Base-by-base conservation (phyloP, 2,888 invertebrate species). In the Drosophila paramelanica region DNA sequence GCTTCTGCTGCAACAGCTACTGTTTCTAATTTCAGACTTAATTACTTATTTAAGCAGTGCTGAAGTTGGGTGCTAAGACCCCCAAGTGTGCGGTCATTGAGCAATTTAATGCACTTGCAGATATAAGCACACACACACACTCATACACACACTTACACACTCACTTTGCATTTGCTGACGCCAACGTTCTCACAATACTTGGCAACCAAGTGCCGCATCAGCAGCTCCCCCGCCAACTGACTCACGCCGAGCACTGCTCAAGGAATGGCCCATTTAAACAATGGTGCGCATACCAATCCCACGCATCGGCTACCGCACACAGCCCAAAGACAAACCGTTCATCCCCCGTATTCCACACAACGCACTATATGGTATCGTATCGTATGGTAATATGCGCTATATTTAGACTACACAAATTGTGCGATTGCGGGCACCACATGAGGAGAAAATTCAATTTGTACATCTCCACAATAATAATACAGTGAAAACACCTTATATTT, bases 211-310 rank as follows among this genome's bases (percentile, higher is more conserved):
- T 13, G 41, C 23, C 17, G 33, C 5, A 33, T 20, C 25, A n/a
- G n/a, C 38, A 10, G 7, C 58, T 50, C 51, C 31, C 62, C 51
- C 45, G 25, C 56, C 43, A n/a, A 81, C 61, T 81, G 85, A 85
- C 68, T 81, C 85, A 81, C 61, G 52, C 57, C 31, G 31, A 31
- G 31, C 31, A 74, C 42, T 58, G 49, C 59, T 41, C 62, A 76
- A 52, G 56, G 57, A 70, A 67, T 61, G 55, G 47, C 14, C 51
- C 65, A 64, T 61, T 50, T 66, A 69, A 51, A 84, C 67, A 79
- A 82, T 75, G 75, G 67, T 64, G 64, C 66, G 67, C 70, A 83
- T 83, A 68, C 67, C 84, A 79, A 77, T 83, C 87, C 87, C 84
- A 83, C 83, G 83, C 83, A 80, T 62, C 52, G 65, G 36, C 59